phyloP scores from a whole-genome alignment of 2,888 invertebrate genomes.

The Pyrocoelia pectoralis region DNA sequence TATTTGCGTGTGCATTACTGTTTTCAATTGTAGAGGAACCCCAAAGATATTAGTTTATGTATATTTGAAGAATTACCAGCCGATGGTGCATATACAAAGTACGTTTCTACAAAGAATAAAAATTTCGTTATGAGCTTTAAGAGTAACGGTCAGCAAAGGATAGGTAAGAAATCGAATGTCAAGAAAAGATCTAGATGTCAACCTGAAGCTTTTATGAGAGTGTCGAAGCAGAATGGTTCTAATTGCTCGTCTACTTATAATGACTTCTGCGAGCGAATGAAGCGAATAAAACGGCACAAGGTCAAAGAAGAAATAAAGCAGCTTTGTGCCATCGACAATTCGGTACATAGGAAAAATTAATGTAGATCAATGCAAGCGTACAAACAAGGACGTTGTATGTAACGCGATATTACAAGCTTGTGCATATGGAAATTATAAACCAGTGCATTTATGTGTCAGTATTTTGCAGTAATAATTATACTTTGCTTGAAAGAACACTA shows the following conservation, averaged over 20 bases:
- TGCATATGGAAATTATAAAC: slow-evolving; percentile 32
- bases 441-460: slow-evolving; percentile 39
- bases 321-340: slow-evolving; percentile 32
- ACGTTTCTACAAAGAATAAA: slow-evolving; percentile 34
- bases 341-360: slow-evolving; percentile 27
- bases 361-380: slow-evolving; percentile 26
- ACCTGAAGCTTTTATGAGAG: slow-evolving; percentile 29
- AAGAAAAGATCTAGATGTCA: slow-evolving; percentile 31
- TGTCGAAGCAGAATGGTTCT: slow-evolving; percentile 25
- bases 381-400: slow-evolving; percentile 30
- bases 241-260: slow-evolving; percentile 31
- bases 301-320: slow-evolving; percentile 33
- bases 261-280: slow-evolving; percentile 35
- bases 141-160: slow-evolving; percentile 32
- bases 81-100: slow-evolving; percentile 32
- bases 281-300: slow-evolving; percentile 31
- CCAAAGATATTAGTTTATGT: slow-evolving; percentile 41
- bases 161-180: slow-evolving; percentile 23
- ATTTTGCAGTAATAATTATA: slow-evolving; percentile 33
- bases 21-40: slow-evolving; percentile 41
- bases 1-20: slow-evolving; percentile 2
- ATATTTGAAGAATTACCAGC: slow-evolving; percentile 40
- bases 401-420: slow-evolving; percentile 31
- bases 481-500: slow-evolving; percentile 33
- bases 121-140: slow-evolving; percentile 36